Conservation (phyloP, 2,113 vertebrate genomes). For the Pachypanchax playfairii region DNA sequence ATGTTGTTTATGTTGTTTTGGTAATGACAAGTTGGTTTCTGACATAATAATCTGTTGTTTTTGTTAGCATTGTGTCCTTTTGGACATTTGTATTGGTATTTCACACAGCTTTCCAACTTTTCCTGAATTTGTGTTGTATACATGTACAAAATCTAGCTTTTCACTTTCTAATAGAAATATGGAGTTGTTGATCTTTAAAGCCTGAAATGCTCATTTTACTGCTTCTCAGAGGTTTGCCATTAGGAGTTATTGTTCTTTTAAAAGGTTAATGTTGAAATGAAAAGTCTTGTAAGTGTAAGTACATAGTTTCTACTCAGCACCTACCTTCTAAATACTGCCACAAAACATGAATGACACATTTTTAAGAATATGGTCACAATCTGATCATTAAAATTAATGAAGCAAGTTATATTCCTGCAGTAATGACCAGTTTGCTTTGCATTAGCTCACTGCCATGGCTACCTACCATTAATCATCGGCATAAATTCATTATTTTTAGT, state of each 20-base stretch:
- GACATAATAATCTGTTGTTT: no score
- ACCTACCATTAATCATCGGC: conserved; percentile 2
- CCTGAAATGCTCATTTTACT: neutral
- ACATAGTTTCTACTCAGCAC: neutral
- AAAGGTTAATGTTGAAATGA: neutral
- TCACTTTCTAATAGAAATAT: no score
- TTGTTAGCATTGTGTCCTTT: no score
- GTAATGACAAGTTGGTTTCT: no score
- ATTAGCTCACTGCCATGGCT: neutral
- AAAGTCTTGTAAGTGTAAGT: conserved; percentile 7
- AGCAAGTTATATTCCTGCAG: neutral
- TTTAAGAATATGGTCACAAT: neutral
- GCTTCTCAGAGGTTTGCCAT: neutral
- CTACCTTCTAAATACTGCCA: neutral
- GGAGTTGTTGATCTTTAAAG: conserved; percentile 10
- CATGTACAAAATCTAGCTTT: no score
- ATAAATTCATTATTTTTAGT: conserved; percentile 16
- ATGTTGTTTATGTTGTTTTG: no score
- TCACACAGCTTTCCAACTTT: no score
- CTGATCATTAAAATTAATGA: neutral
- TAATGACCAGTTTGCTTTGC: conserved; percentile 20
- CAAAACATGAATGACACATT: conserved; percentile 5
- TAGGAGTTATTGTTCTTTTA: conserved; percentile 6
- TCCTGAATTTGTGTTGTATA: no score
- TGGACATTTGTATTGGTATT: no score